Conservation (phyloP, 1,140 invertebrate species). For the Drosophila aff. region DNA sequence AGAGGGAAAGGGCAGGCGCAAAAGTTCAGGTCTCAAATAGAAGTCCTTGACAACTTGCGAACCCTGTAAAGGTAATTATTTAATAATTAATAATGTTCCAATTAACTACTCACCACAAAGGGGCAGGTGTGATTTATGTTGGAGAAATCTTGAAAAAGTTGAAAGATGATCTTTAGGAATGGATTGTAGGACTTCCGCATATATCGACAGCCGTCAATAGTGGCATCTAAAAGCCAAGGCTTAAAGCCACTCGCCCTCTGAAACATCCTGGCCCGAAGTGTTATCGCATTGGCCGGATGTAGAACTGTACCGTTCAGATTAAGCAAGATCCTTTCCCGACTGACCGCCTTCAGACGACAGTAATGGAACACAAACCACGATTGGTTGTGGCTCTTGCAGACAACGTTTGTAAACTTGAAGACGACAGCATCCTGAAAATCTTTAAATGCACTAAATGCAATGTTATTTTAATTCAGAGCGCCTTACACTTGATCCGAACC, state of each 20-base stretch:
- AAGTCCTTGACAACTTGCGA: not conserved
- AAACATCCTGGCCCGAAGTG: not conserved
- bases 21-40: slow-evolving; percentile 7
- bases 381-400: slow-evolving; percentile 8
- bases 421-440: not conserved
- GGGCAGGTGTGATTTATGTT: slow-evolving; percentile 6
- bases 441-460: not conserved
- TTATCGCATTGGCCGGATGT: not conserved
- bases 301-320: slow-evolving; percentile 2
- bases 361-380: slow-evolving; percentile 2
- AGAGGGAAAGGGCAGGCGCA: slow-evolving; percentile 15
- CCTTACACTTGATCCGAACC: not conserved
- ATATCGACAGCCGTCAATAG: not conserved
- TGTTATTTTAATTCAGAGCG: not conserved
- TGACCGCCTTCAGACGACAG: slow-evolving; percentile 2
- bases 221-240: not conserved
- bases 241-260: not conserved
- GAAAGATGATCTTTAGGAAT: not conserved
- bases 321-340: not conserved
- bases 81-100: not conserved
- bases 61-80: not conserved
- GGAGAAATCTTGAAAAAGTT: not conserved
- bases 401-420: slow-evolving; percentile 10
- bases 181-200: not conserved
- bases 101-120: not conserved